Base-by-base conservation (phyloP, 2,888 invertebrate genomes). In the Chrysomela aeneicollis region DNA sequence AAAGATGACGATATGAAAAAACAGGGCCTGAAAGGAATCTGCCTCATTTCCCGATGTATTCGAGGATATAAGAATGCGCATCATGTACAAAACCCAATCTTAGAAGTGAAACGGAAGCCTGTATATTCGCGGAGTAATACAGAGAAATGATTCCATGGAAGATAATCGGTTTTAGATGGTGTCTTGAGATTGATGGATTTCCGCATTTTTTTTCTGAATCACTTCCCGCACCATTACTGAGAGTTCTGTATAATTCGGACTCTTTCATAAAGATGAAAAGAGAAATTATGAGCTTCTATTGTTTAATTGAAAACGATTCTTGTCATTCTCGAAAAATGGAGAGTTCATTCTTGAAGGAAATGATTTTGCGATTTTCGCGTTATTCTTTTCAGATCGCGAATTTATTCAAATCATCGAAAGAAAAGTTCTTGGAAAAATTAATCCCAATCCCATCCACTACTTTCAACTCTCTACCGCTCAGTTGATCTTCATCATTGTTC, bases 31-130 rank as follows among this genome's bases (percentile, higher is more conserved):
- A n/a, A 21, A 19, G 15, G 22, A 55, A 55, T 55, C 42, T 17
- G 30, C 35, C 42, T 17, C 55, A 42, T 55, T 37, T 55, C 42
- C 22, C 19, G 42, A 53, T 15, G 32, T 35, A 53, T 53, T 54
- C 53, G 19, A 42, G 21, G 15, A 19, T n/a, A 55, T 37, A 22
- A 37, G 42, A 21, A 42, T 55, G 55, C 42, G 37, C 55, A 21
- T 42, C 42, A 55, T 42, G 42, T 54, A 54, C 35, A 21, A 18
- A 54, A 37, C 42, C 10, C 22, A 42, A 55, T 55, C 30, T 42
- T 21, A 55, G 42, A 55, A 37, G 21, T 55, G 37, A 22, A 55
- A 37, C 55, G 55, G 21, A 21, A 18, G 21, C 42, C 53, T 54
- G 17, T 54, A 42, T 15, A 42, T n/a, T 42, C 15, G n/a, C 42